These are phyloP conservation scores for Lycorma delicatula DNA, from an alignment of 1,140 invertebrate genomes.

Conservation along the genomic window DNA sequence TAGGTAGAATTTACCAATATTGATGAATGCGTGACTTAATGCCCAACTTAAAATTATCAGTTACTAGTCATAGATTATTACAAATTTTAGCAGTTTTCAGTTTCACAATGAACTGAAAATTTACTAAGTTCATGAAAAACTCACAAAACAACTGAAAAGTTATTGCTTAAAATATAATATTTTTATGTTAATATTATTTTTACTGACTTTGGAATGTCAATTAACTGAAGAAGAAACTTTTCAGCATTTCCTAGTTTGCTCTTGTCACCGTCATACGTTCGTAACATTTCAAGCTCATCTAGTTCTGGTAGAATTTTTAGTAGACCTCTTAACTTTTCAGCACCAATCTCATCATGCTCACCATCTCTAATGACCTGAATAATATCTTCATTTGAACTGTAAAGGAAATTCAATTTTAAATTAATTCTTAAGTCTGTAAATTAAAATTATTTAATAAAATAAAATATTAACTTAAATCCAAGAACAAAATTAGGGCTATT, in stretches of 20 bases:
- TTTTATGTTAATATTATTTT: not conserved
- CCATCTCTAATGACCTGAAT: slow-evolving; percentile 78
- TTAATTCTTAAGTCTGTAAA: no score
- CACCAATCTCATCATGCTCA: slow-evolving; percentile 80
- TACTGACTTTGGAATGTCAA: slow-evolving; percentile 74
- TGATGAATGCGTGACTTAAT: no score
- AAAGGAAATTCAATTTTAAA: slow-evolving; percentile 25
- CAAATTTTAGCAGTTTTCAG: no score
- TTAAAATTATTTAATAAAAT: not conserved
- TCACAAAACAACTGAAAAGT: no score
- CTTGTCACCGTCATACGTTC: slow-evolving; percentile 73
- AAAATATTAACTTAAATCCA: not conserved
- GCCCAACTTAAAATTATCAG: no score
- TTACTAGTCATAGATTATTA: no score
- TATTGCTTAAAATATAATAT: no score
- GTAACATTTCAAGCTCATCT: slow-evolving; percentile 87
- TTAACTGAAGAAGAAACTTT: slow-evolving; percentile 81
- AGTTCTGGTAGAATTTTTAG: slow-evolving; percentile 87
- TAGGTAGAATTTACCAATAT: no score
- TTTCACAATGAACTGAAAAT: no score
- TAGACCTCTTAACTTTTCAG: slow-evolving; percentile 83
- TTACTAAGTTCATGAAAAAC: no score
- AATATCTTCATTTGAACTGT: slow-evolving; percentile 84
- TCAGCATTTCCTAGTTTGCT: slow-evolving; percentile 81
- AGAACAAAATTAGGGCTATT: no score